A percentile compares a stretch with the other conserved stretches of the same genome.
phyloP scores from a whole-genome alignment of 2,113 vertebrate species.

The Dromas ardeola region DNA sequence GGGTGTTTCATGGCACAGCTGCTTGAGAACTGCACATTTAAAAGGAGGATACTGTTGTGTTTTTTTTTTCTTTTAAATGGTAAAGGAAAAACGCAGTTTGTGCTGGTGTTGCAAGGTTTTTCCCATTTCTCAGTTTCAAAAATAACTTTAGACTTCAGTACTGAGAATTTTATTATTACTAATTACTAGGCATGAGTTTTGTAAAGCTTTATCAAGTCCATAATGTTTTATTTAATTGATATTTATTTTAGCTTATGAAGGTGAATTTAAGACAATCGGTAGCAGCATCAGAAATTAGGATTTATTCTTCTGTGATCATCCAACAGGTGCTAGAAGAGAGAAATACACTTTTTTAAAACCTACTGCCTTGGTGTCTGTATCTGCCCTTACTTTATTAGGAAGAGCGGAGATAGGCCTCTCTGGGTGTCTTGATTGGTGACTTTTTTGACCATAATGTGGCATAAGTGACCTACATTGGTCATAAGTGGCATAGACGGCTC shows the following conservation, averaged over 20 bases:
- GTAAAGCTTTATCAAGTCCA: not conserved
- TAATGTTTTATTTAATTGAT: not conserved
- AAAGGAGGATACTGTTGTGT: not conserved
- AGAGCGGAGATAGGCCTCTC: not conserved
- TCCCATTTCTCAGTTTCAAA: not conserved
- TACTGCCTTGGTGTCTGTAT: not conserved
- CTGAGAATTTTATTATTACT: not conserved
- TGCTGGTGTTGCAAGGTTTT: not conserved
- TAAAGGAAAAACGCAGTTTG: not conserved
- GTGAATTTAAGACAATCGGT: not conserved
- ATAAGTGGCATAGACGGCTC: not conserved
- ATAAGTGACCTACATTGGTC: not conserved
- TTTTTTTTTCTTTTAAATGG: not conserved
- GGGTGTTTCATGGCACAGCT: not conserved
- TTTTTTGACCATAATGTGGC: not conserved
- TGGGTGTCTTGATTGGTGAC: not conserved
- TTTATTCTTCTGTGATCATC: not conserved
- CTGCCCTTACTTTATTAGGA: not conserved
- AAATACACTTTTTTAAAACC: not conserved
- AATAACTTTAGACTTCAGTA: not conserved
- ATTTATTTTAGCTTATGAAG: not conserved
- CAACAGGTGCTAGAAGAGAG: not conserved
- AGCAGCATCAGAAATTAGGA: not conserved
- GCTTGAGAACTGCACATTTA: not conserved
- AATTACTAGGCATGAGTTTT: not conserved